Percentiles rank a stretch among this genome's conserved stretches.
Conservation (phyloP, 1,140 invertebrate genomes). For the Cotesia typhae region DNA sequence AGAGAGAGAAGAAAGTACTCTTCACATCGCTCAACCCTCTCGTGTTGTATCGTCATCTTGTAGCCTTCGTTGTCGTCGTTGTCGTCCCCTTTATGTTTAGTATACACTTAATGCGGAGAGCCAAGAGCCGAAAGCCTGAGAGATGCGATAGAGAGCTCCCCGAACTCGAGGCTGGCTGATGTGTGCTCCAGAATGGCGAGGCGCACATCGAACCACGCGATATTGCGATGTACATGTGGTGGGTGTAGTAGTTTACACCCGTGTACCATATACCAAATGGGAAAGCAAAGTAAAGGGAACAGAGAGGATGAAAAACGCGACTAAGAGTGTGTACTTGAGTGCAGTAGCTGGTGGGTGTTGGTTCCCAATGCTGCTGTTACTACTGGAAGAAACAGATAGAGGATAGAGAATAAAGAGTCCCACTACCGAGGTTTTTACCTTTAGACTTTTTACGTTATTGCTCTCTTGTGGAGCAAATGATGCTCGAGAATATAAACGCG, state of each 20-base stretch:
- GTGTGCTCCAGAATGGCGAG: too few species aligned
- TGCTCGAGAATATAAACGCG: constrained; percentile 34
- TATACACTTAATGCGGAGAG: constrained; percentile 3
- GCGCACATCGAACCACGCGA: too few species aligned
- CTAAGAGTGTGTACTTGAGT: neutral
- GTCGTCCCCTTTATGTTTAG: neutral
- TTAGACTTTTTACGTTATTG: constrained; percentile 38
- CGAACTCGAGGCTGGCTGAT: too few species aligned
- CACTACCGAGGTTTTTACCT: constrained; percentile 30
- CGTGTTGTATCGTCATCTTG: constrained; percentile 9
- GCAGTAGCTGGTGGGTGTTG: too few species aligned
- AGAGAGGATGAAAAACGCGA: neutral
- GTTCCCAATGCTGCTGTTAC: too few species aligned
- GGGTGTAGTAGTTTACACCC: neutral
- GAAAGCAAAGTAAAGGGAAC: neutral
- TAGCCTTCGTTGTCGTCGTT: constrained; percentile 21
- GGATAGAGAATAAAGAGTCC: neutral
- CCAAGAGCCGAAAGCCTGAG: neutral
- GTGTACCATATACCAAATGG: constrained; percentile 5
- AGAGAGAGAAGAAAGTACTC: neutral
- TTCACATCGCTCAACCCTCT: constrained; percentile 24
- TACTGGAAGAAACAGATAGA: constrained; percentile 21
- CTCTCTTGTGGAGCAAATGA: constrained; percentile 38
- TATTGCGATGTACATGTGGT: too few species aligned
- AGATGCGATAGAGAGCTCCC: neutral